These are phyloP conservation scores for Blera fallax DNA, from an alignment of 2,888 invertebrate genomes.

Conservation along the genomic window DNA sequence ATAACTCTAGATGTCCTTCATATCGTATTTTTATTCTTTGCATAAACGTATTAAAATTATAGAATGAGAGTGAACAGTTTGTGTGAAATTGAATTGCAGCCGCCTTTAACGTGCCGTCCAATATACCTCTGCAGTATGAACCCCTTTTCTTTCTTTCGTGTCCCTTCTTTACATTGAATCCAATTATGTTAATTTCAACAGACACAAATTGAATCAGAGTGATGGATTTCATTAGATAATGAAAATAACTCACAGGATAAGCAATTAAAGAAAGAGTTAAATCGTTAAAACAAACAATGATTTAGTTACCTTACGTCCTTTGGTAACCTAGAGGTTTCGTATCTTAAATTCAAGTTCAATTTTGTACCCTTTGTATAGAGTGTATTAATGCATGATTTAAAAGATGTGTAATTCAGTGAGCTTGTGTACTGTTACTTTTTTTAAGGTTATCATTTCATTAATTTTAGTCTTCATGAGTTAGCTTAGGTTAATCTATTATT, in stretches of 20 bases:
- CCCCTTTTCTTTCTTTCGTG: neutral
- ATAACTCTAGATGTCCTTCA: neutral
- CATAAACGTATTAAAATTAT: neutral
- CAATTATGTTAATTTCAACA: neutral
- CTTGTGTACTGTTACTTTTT: no score
- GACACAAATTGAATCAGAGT: neutral
- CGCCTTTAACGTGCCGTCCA: neutral
- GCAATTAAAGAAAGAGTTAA: neutral
- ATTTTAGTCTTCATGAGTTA: no score
- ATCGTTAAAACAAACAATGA: no score
- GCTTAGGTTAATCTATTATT: no score
- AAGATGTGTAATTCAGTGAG: no score
- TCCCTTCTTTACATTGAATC: neutral
- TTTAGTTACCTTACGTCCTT: no score
- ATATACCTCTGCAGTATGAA: neutral
- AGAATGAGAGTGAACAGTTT: neutral
- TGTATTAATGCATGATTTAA: no score
- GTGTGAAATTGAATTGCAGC: slow-evolving; percentile 3
- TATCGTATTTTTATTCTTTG: neutral
- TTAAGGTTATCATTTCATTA: no score
- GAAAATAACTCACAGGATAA: neutral
- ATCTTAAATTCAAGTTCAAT: no score
- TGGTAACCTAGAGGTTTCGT: no score
- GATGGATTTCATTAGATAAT: neutral
- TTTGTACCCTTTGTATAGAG: no score